A percentile compares a stretch with the other conserved stretches of the same genome.
Evolutionary conservation across 2,113 vertebrate species (phyloP).

Genomic region (Fregata magnificens): DNA sequence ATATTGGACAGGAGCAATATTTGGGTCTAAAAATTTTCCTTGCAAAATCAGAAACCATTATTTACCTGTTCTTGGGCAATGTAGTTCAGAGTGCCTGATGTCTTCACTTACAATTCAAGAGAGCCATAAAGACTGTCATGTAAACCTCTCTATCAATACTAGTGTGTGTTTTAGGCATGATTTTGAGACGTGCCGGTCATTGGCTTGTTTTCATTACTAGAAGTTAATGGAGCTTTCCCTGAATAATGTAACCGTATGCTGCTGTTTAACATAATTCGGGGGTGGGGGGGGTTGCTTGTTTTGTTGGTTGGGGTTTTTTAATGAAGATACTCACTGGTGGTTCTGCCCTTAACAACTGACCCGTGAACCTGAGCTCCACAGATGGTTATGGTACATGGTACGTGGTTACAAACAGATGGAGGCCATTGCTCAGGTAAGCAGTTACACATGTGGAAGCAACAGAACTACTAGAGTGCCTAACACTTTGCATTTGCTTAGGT

Average conservation of each 20-base stretch:
- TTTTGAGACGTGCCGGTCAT: neutral
- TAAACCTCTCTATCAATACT: neutral
- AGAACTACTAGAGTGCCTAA: neutral
- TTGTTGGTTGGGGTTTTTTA: neutral
- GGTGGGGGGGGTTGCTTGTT: fast-evolving
- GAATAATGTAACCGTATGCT: neutral
- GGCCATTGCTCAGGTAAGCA: neutral
- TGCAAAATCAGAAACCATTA: neutral
- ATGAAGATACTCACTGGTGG: neutral
- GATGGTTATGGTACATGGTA: neutral
- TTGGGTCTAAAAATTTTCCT: neutral
- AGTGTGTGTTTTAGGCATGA: neutral
- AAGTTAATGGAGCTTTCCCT: neutral
- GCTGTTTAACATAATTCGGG: neutral
- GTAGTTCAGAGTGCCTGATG: neutral
- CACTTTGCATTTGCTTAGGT: neutral
- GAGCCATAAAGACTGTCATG: neutral
- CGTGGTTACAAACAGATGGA: neutral
- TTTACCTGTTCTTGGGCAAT: neutral
- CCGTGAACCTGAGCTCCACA: neutral
- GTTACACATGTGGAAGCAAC: neutral
- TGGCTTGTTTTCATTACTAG: neutral
- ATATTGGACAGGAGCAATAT: neutral
- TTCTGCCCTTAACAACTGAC: neutral
- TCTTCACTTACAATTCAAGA: neutral